phyloP scores from a whole-genome alignment of 2,888 invertebrate genomes.

The Chrysolina americana region DNA sequence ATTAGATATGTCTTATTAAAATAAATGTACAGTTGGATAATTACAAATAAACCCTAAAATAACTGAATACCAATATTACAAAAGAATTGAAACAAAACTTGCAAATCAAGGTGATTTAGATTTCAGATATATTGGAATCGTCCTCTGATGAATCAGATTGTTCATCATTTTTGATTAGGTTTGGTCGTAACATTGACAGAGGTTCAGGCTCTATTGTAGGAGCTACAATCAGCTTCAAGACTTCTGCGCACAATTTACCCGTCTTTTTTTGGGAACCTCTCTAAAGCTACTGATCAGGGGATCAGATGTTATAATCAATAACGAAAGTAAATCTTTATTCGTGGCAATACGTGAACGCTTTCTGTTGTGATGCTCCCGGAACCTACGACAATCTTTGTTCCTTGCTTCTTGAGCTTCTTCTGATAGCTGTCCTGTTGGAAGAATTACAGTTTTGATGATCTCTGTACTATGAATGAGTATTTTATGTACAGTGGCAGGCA shows the following conservation, averaged over 20 bases:
- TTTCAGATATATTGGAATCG: neutral
- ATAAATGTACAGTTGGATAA: neutral
- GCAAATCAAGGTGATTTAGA: neutral
- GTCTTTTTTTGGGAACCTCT: neutral
- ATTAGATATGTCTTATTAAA: neutral
- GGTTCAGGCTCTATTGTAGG: neutral
- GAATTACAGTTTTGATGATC: neutral
- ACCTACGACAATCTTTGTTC: slow-evolving; percentile 14
- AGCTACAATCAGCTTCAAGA: neutral
- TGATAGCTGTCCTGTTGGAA: slow-evolving; percentile 7
- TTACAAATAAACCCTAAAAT: neutral
- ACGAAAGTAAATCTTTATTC: neutral
- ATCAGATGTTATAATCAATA: neutral
- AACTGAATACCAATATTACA: neutral
- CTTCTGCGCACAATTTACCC: slow-evolving; percentile 3
- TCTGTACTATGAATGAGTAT: slow-evolving; percentile 5
- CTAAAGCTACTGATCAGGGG: neutral
- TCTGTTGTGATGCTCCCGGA: neutral
- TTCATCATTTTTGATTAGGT: neutral
- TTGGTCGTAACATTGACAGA: no score
- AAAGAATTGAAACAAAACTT: neutral
- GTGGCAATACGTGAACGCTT: slow-evolving; percentile 7
- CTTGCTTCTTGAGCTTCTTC: slow-evolving; percentile 16
- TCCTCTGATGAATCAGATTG: neutral
- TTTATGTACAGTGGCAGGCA: slow-evolving; percentile 17